phyloP scores from a whole-genome alignment of 2,888 invertebrate species.

The Eupithecia abbreviata region DNA sequence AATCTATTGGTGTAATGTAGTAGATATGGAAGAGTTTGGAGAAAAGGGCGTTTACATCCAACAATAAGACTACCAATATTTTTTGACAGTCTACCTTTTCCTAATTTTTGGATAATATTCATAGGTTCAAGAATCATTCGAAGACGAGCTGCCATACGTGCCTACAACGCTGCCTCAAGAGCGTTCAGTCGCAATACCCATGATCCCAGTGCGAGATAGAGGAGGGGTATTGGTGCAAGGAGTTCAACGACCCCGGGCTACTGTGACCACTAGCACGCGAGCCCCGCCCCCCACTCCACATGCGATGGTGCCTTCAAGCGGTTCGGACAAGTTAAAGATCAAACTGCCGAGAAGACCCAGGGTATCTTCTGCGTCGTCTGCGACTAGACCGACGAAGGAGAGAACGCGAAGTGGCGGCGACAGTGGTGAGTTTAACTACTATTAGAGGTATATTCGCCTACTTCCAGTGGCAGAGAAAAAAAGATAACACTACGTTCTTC shows the following conservation, averaged over 20 bases:
- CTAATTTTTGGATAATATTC: background rate
- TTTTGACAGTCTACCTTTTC: background rate
- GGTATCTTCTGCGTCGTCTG: conserved; percentile 42
- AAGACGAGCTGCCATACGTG: conserved; percentile 93
- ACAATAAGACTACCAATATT: background rate
- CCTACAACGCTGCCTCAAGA: conserved; percentile 95
- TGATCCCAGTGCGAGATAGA: conserved; percentile 88
- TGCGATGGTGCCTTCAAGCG: conserved; percentile 39
- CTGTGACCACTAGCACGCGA: conserved; percentile 76
- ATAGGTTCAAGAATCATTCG: conserved; percentile 89
- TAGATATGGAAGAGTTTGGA: background rate
- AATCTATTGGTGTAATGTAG: background rate
- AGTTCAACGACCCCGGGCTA: conserved; percentile 77
- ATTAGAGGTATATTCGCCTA: background rate
- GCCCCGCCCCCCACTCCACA: conserved; percentile 47
- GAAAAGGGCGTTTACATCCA: background rate
- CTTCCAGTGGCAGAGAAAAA: background rate
- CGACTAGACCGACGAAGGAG: conserved; percentile 47
- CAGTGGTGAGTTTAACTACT: conserved; percentile 48
- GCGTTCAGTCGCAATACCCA: conserved; percentile 90
- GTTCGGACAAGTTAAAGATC: conserved; percentile 68
- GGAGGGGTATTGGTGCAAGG: conserved; percentile 70
- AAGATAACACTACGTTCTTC: background rate
- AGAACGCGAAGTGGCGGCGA: conserved; percentile 59
- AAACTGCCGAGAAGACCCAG: conserved; percentile 69